A percentile compares a stretch with the other conserved stretches of the same genome.
Conservation (phyloP, 2,797 vertebrate species). For the Eremophila alpestris region DNA sequence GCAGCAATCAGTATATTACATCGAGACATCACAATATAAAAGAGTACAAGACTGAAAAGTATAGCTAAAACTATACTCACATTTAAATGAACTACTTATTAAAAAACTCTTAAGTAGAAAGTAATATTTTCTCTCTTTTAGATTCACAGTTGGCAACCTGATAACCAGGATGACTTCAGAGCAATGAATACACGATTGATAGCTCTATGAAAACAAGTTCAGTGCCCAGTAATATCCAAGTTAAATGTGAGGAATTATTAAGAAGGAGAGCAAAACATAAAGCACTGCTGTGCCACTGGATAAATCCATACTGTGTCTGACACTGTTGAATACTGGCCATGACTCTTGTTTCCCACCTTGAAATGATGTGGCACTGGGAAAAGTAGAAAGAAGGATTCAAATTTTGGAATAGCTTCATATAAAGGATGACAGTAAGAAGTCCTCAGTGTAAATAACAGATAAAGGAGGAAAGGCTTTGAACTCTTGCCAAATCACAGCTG, state of each 20-base stretch:
- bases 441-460: not conserved
- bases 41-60: not conserved
- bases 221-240: not conserved
- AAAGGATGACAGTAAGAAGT: not conserved
- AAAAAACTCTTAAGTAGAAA: not conserved
- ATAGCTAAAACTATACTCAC: not conserved
- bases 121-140: not conserved
- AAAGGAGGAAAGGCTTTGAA: not conserved
- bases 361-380: not conserved
- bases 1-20: not conserved
- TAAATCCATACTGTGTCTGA: not conserved
- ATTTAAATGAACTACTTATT: not conserved
- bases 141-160: not conserved
- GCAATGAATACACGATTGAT: not conserved
- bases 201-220: not conserved
- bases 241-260: not conserved
- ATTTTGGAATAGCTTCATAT: not conserved
- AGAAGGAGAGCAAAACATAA: not conserved
- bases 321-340: fast-evolving
- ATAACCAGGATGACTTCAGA: not conserved
- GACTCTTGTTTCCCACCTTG: not conserved
- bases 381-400: not conserved
- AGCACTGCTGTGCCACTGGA: not conserved
- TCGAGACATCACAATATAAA: not conserved
- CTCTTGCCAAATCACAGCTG: not conserved